Evolutionary conservation across 2,888 invertebrate species (phyloP), one percentile per base, ranked within the genome.

Genomic region (Exephanes ischioxanthus): DNA sequence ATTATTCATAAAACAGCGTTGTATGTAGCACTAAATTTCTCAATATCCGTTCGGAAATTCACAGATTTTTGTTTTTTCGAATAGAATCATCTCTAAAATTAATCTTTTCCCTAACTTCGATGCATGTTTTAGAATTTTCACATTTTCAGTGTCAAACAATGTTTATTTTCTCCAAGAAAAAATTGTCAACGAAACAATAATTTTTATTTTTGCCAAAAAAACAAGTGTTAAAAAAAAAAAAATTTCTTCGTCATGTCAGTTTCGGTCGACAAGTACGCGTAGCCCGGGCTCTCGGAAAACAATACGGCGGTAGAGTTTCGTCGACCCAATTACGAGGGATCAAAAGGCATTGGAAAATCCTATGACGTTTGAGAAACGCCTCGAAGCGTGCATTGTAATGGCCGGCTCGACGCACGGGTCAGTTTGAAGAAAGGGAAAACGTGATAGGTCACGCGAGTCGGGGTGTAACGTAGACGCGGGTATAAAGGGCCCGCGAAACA

Each of bases 371-470:
- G 68, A 71, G 51, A 80, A 76, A 78, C 19, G 77, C 30, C 55
- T 70, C 30, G 26, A 70, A n/a, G 73, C 71, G 71, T 72, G 48
- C 11, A 30, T 41, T 14, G 30, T 58, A 72, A 68, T 81, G 58
- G 37, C 22, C 58, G 41, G 41, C 26, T 19, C 37, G 70, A 87
- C 87, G 87, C 88, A 87, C 87, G 89, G 92, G 92, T 92, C 92
- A 92, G 92, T 91, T 92, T 90, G 89, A 89, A 90, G 87, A 88
- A 88, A 87, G 51, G 85, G 76, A 61, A 80, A 80, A 66, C 84
- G 77, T 75, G 82, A 84, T 84, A 87, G 53, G 61, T 80, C 19
- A 71, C 67, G n/a, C 51, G 63, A 58, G 58, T 26, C 72, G 19
- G 48, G 37, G n/a, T 37, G 30, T 58, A 5, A 16, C 41, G 55